A percentile compares a stretch with the other conserved stretches of the same genome.
phyloP scores from a whole-genome alignment of 2,113 vertebrate genomes.

The Neodontobutis hainanensis region DNA sequence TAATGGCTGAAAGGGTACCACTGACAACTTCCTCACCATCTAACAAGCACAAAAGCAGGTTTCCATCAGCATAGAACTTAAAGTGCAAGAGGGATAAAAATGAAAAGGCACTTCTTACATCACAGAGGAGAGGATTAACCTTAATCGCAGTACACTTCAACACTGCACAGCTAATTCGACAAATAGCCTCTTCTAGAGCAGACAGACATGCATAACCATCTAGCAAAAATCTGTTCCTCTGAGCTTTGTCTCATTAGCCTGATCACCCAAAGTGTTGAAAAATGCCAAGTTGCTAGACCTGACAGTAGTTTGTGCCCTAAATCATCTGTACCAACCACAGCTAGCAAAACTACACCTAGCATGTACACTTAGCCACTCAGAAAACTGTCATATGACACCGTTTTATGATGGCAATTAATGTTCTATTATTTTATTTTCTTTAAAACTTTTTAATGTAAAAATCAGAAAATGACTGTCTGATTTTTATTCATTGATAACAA shows the following conservation, averaged over 20 bases:
- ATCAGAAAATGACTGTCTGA: too few relatives aligned
- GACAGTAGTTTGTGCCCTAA: slow-evolving; percentile 3
- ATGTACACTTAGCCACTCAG: too few relatives aligned
- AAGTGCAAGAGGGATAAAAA: slow-evolving; percentile 18
- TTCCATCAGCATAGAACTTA: slow-evolving; percentile 22
- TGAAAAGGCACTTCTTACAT: slow-evolving; percentile 49
- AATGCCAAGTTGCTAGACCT: slow-evolving; percentile 31
- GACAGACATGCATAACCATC: not conserved
- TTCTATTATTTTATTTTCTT: too few relatives aligned
- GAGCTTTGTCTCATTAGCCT: slow-evolving; percentile 57
- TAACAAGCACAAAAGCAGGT: slow-evolving; percentile 17
- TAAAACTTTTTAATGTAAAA: too few relatives aligned
- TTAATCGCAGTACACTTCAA: slow-evolving; percentile 69
- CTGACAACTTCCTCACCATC: slow-evolving; percentile 6
- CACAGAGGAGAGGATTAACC: slow-evolving; percentile 64
- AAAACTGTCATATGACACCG: too few relatives aligned
- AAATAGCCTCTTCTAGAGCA: slow-evolving; percentile 52
- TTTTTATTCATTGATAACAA: too few relatives aligned
- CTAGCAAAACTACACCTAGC: not conserved
- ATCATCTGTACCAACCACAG: not conserved
- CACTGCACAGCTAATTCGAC: slow-evolving; percentile 70
- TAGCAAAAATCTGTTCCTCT: slow-evolving; percentile 36
- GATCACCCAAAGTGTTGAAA: slow-evolving; percentile 60
- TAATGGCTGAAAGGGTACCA: slow-evolving; percentile 46
- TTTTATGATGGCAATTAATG: too few relatives aligned